Evolutionary conservation across 1,140 invertebrate species (phyloP), one percentile per base, ranked within the genome.

Genomic region (Orchesella cincta): DNA sequence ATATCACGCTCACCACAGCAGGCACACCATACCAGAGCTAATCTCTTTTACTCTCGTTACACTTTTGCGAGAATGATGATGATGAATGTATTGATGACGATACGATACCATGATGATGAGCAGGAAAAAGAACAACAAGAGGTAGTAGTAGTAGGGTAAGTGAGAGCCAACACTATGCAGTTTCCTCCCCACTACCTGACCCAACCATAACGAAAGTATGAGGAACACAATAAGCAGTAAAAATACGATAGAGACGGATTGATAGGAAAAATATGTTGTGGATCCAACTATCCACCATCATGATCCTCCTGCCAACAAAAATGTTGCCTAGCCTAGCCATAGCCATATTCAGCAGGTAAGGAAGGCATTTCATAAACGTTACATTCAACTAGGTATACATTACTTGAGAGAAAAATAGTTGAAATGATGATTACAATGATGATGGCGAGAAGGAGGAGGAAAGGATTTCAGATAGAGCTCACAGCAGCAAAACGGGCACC

Each of bases 131-230:
- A 46, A 46, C 18, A 46, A 46, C 39, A 46, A 46, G 39, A 5
- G 39, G 39, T 46, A 18, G 18, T 46, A 46, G 39, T 8, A 46
- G 18, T 46, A 46, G 39, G 39, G 39, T 46, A 18, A 46, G 39
- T 8, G 18, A 46, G 5, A 46, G 39, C 39, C 39, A 46, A 46
- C 23, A 57, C n/a, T 23, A 57, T 26, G 23, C 14, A 16, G 23
- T 57, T 57, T 57, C 54, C 54, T 57, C 54, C 54, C 54, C 23
- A 31, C 33, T 67, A 67, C 26, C 62, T 67, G 62, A 67, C 62
- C 62, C 31, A 67, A 67, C 62, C 62, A 67, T 8, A 67, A 67
- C 62, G 62, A 67, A 67, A 67, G 62, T 33, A 8, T 62, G 23
- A 16, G 54, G 8, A 12, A 46, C 39, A 46, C 20, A 20, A n/a